Evolutionary conservation across 2,797 vertebrate species (phyloP).

Genomic region (Pelochelys cantorii): DNA sequence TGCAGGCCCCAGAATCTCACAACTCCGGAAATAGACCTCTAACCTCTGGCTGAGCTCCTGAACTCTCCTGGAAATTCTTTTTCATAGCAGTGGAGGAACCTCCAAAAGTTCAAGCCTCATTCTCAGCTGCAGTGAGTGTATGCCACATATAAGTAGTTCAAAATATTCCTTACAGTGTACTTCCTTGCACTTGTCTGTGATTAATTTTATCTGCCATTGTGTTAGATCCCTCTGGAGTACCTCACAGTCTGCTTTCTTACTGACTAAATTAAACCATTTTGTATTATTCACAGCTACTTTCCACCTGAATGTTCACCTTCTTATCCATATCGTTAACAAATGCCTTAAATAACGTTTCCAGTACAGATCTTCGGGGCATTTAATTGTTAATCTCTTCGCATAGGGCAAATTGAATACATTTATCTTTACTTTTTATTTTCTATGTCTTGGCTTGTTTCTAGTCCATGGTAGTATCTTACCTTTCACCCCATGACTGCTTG

Average conservation of each 20-base stretch:
- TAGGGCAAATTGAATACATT: not conserved
- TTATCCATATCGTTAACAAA: not conserved
- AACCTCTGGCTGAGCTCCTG: not conserved
- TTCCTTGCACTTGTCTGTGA: not conserved
- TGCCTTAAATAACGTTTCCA: not conserved
- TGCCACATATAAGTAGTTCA: not conserved
- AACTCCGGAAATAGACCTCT: no score
- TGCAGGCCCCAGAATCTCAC: no score
- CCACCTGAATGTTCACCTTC: not conserved
- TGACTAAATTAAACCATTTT: not conserved
- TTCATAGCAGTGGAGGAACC: not conserved
- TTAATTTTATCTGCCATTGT: not conserved
- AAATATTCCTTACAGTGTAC: not conserved
- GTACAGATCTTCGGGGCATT: not conserved
- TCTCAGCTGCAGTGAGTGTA: not conserved
- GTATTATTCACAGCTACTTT: not conserved
- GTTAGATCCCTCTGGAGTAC: not conserved
- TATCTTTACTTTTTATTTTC: not conserved
- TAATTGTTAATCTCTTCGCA: not conserved
- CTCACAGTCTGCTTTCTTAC: not conserved
- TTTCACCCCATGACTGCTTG: not conserved
- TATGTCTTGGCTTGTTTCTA: not conserved
- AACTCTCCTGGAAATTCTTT: slow-evolving; percentile 1
- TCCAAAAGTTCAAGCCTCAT: not conserved
- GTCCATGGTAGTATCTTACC: not conserved